Evolutionary conservation across 2,888 invertebrate genomes (phyloP).

Genomic region (Cylindroiulus punctatus): DNA sequence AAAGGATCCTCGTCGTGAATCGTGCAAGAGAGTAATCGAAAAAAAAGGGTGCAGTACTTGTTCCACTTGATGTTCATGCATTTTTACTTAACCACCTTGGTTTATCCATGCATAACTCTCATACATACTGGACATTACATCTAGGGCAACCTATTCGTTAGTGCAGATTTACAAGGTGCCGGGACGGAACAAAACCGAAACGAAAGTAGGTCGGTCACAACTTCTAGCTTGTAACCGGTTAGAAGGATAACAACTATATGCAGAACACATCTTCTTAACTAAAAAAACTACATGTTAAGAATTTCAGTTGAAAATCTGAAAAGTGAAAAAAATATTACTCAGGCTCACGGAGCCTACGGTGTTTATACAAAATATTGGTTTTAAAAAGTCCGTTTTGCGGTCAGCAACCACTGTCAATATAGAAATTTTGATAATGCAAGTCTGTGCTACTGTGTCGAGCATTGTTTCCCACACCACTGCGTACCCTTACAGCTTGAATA

Average conservation of each 20-base stretch:
- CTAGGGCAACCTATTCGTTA: constrained; percentile 36
- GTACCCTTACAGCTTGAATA: background rate
- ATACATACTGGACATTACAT: constrained; percentile 34
- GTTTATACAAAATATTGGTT: constrained; percentile 7
- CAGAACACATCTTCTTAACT: constrained; percentile 25
- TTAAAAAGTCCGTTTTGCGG: constrained; percentile 3
- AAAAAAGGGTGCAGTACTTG: constrained; percentile 39
- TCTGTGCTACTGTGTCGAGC: background rate
- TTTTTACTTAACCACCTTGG: constrained; percentile 26
- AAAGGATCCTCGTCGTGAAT: constrained; percentile 24
- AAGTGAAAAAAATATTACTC: background rate
- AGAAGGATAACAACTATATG: constrained; percentile 44
- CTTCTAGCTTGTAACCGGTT: constrained; percentile 36
- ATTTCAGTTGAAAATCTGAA: background rate
- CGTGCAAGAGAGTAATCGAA: background rate
- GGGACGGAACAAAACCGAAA: constrained; percentile 39
- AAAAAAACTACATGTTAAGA: constrained; percentile 10
- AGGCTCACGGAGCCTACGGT: background rate
- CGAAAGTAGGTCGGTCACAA: constrained; percentile 36
- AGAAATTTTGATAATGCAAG: background rate
- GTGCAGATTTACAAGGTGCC: background rate
- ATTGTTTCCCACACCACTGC: background rate
- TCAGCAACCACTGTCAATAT: background rate
- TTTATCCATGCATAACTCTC: constrained; percentile 41
- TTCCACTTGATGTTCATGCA: constrained; percentile 42